Evolutionary conservation across 2,888 invertebrate species (phyloP), one percentile per base, ranked within the genome.

Genomic region (Melanargia galathea): DNA sequence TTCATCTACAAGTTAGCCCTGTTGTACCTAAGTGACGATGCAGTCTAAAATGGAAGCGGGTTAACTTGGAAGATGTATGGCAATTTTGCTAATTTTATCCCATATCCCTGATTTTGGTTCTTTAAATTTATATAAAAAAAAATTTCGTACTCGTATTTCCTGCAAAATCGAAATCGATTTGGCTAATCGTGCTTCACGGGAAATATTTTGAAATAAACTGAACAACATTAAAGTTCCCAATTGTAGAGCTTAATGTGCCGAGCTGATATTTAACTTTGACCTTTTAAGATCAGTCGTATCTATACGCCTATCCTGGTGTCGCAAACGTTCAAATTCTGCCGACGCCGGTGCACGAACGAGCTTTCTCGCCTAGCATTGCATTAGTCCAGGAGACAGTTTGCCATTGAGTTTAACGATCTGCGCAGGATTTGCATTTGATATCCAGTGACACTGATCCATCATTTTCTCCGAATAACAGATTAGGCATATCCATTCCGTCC

Each of bases 301-400:
- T 58, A 51, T 55, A 73, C 76, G 75, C 71, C 73, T 78, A 75
- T 75, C 73, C 70, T 73, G 76, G 80, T 87, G 86, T 87, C 80
- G 87, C 80, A 85, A 87, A 80, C 78, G 75, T 72, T 77, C 78
- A 62, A 63, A 79, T 80, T 80, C 79, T 78, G 69, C 67, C 66
- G 67, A 64, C 67, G 76, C 69, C 63, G 68, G 69, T 69, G 73
- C 77, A 71, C 76, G 75, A 68, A 61, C 71, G 77, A 83, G 84
- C 86, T 87, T 87, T 88, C 86, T 84, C 83, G 79, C 78, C 75
- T 81, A 82, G 85, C 82, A 86, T 86, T 86, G 83, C 83, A 81
- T 77, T 78, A 76, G 76, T 51, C 40, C 16, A 51, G 26, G 59
- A 59, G 59, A 18, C 38, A 51, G 26, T 49, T 33, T 35, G 22